Evolutionary conservation across 2,888 invertebrate species (phyloP), one percentile per base, ranked within the genome.

Genomic region (Tyria jacobaeae): DNA sequence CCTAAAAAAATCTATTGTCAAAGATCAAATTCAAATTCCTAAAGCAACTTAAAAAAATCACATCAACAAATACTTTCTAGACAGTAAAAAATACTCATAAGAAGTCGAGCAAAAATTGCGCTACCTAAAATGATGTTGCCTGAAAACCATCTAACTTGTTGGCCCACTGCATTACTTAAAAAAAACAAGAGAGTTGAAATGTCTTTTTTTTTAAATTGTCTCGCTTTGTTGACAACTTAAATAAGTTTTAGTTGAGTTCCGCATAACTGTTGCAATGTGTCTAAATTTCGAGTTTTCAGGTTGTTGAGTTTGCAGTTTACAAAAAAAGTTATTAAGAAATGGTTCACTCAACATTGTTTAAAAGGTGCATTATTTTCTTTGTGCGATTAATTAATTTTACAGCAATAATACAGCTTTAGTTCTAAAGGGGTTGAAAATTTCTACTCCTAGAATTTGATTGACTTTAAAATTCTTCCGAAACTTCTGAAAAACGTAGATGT

Each of bases 81-180:
- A 31, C 27, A 31, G 6, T 7, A 31, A 31, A 31, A 31, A 31
- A 31, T 31, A 6, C 4, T 31, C 4, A 6, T 31, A 31, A 31
- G 7, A 31, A 31, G 27, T 31, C 2, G 7, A 4, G 27, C 27
- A 31, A 31, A 31, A 10, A 34, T 34, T 34, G 6, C 10, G 34
- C 10, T 10, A 34, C 34, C 9, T 34, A 6, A 34, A 34, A 34
- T 6, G 9, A 34, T 2, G 10, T 4, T 7, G 7, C 27, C 7
- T 31, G 27, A 31, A 10, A 12, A n/a, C 15, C 57, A 68, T 58
- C 54, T 50, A 76, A 80, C 69, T 75, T 81, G 15, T 37, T n/a
- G 37, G 1, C n/a, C 61, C 67, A 71, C 67, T 63, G 71, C 66
- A 70, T 78, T 72, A 80, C 77, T 78, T 81, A 70, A 68, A 81